Conservation (phyloP, 1,140 invertebrate species). For the Drosophila nikananu region DNA sequence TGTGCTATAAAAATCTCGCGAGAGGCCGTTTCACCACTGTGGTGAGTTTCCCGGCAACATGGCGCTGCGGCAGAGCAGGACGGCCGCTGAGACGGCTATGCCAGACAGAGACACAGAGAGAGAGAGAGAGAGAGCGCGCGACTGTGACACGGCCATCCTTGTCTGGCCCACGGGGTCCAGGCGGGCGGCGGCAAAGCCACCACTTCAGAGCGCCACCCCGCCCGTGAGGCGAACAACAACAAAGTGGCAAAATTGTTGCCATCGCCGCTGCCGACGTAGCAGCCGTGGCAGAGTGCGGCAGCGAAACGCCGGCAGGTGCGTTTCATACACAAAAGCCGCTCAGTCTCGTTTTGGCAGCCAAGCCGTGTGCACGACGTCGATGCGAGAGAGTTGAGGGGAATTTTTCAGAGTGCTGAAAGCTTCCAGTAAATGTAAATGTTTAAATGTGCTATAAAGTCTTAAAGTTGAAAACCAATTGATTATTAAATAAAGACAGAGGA, state of each 20-base stretch:
- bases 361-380: slow-evolving; percentile 74
- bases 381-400: slow-evolving; percentile 30
- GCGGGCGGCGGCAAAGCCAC: slow-evolving; percentile 11
- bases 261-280: slow-evolving; percentile 22
- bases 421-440: background rate
- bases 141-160: background rate
- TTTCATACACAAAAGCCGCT: slow-evolving; percentile 45
- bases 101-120: background rate
- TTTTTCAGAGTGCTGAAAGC: slow-evolving; percentile 11
- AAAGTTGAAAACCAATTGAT: background rate
- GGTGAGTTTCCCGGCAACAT: slow-evolving; percentile 55
- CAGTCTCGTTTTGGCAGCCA: slow-evolving; percentile 84
- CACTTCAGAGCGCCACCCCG: slow-evolving; percentile 26
- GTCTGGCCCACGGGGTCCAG: slow-evolving; percentile 7
- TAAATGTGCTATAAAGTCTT: background rate
- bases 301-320: slow-evolving; percentile 41
- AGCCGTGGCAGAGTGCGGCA: slow-evolving; percentile 4
- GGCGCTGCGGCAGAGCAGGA: slow-evolving; percentile 62
- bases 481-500: too few relatives aligned
- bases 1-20: slow-evolving; percentile 37
- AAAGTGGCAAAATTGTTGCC: slow-evolving; percentile 70
- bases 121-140: background rate
- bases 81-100: slow-evolving; percentile 20
- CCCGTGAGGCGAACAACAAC: slow-evolving; percentile 43
- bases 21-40: slow-evolving; percentile 30